phyloP scores from a whole-genome alignment of 2,797 vertebrate genomes.

The Chloroceryle inda region DNA sequence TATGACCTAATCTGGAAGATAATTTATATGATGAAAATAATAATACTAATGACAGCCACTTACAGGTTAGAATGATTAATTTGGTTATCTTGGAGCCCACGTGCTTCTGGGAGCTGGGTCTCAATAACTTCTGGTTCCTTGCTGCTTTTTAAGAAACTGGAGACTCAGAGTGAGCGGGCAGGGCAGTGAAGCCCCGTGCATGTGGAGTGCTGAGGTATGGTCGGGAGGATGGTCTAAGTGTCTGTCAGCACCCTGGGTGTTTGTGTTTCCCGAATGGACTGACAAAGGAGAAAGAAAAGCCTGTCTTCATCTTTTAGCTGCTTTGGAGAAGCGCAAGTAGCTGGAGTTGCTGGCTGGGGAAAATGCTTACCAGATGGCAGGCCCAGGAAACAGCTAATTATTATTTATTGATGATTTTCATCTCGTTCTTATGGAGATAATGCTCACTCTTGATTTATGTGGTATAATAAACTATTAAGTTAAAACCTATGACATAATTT shows the following conservation, averaged over 20 bases:
- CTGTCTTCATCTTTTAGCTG: not conserved
- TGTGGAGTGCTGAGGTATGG: not conserved
- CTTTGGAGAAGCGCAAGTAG: not conserved
- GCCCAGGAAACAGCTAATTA: constrained; percentile 65
- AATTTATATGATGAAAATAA: constrained; percentile 74
- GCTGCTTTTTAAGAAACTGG: not conserved
- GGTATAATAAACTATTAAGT: constrained; percentile 2
- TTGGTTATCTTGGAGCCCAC: constrained; percentile 32
- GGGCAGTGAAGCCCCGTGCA: not conserved
- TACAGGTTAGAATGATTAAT: constrained; percentile 65
- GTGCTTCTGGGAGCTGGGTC: not conserved
- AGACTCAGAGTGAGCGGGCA: not conserved
- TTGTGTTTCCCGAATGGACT: not conserved
- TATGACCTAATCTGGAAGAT: constrained; percentile 75
- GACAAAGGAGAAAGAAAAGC: not conserved
- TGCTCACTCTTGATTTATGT: constrained; percentile 6
- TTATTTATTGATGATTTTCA: constrained; percentile 60
- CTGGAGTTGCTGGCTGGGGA: constrained; percentile 28
- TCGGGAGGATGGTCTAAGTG: not conserved
- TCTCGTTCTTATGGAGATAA: constrained; percentile 32
- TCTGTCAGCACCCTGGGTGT: not conserved
- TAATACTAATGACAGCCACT: constrained; percentile 74
- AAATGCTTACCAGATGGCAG: constrained; percentile 48
- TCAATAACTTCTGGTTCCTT: not conserved
- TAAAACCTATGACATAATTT: not conserved